Percentiles rank a stretch among this genome's conserved stretches.
Evolutionary conservation across 2,113 vertebrate genomes (phyloP).

Genomic region (Stegostoma tigrinum): DNA sequence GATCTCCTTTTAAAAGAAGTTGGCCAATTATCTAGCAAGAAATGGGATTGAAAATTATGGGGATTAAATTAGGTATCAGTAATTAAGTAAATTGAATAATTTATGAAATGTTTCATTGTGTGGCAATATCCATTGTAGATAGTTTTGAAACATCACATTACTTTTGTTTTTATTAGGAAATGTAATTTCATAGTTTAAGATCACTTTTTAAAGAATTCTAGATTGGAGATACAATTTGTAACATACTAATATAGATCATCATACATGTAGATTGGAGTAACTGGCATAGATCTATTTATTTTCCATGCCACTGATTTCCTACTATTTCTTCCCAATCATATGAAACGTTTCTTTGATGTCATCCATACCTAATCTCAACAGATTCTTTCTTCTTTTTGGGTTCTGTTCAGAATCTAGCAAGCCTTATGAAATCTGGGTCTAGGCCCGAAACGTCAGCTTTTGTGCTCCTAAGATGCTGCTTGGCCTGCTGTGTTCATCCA

Average conservation of each 20-base stretch:
- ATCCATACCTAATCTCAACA: too few relatives aligned
- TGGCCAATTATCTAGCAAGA: neutral
- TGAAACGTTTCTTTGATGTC: too few relatives aligned
- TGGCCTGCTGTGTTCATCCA: too few relatives aligned
- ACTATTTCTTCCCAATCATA: too few relatives aligned
- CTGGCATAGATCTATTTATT: neutral
- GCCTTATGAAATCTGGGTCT: too few relatives aligned
- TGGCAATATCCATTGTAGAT: neutral
- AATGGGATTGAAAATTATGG: neutral
- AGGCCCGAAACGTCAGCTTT: too few relatives aligned
- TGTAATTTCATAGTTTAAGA: neutral
- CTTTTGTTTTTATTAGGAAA: neutral
- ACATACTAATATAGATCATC: neutral
- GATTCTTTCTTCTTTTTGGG: too few relatives aligned
- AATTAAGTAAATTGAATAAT: neutral
- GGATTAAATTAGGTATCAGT: neutral
- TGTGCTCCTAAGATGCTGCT: too few relatives aligned
- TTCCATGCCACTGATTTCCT: too few relatives aligned
- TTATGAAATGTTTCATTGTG: neutral
- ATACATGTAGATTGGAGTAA: neutral
- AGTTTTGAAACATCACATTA: neutral
- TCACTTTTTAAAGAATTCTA: neutral
- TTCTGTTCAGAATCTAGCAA: too few relatives aligned
- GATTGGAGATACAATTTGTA: neutral
- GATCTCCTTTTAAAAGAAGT: neutral